A percentile compares a stretch with the other conserved stretches of the same genome.
These are phyloP conservation scores for Tragulus kanchil DNA, from an alignment of 2,113 vertebrate species.

Conservation along the genomic window DNA sequence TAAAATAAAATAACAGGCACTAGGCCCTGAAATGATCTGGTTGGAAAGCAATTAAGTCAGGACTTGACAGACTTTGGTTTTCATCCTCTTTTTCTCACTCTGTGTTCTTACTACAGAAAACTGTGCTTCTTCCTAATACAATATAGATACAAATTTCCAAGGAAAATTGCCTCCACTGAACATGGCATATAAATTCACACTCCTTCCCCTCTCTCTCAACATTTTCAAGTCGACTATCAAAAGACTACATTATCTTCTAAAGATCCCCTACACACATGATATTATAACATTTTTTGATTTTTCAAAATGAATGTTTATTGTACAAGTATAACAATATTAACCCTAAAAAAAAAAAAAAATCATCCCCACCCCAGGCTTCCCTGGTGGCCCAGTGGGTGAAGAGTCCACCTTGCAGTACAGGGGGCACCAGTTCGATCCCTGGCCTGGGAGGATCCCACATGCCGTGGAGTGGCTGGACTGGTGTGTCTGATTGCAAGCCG, in stretches of 20 bases:
- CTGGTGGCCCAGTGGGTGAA: too few species aligned
- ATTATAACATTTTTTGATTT: constrained; percentile 10
- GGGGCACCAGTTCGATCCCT: too few species aligned
- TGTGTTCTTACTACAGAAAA: constrained; percentile 14
- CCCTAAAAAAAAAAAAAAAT: neutral
- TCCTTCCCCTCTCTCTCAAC: neutral
- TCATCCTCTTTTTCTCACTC: constrained; percentile 15
- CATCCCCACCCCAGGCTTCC: neutral
- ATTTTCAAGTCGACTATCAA: constrained; percentile 34
- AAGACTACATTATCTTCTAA: constrained; percentile 32
- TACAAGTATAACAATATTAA: constrained; percentile 34
- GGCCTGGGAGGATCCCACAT: too few species aligned
- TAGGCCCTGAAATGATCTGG: neutral
- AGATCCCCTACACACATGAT: neutral
- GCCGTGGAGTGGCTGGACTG: too few species aligned
- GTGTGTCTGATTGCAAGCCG: too few species aligned
- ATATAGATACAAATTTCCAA: constrained; percentile 10
- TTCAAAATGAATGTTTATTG: constrained; percentile 3
- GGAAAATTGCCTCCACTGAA: constrained; percentile 30
- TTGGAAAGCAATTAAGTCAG: neutral
- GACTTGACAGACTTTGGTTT: neutral
- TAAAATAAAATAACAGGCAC: neutral
- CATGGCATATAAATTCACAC: neutral
- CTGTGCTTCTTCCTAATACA: constrained; percentile 31
- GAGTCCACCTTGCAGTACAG: too few species aligned